A percentile compares a stretch with the other conserved stretches of the same genome.
These are phyloP conservation scores for Ibycter americanus DNA, from an alignment of 2,797 vertebrate genomes.

Conservation along the genomic window DNA sequence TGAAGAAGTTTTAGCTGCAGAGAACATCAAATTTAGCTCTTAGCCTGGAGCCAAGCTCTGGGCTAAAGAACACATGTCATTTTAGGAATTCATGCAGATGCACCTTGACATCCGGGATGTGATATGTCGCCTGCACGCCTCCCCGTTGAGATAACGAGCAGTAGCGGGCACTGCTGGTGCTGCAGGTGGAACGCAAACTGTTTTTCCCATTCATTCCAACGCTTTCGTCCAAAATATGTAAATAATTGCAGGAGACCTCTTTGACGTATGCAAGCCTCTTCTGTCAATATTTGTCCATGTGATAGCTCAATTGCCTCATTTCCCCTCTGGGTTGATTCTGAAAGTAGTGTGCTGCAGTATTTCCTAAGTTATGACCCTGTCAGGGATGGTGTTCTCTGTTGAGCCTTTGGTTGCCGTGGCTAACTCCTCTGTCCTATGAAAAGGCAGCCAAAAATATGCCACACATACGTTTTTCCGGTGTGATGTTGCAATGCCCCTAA, in stretches of 20 bases:
- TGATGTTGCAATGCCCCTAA: not conserved
- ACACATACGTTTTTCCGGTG: not conserved
- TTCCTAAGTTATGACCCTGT: not conserved
- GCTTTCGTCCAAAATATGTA: not conserved
- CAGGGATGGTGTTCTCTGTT: not conserved
- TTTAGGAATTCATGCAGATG: constrained; percentile 69
- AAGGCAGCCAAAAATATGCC: not conserved
- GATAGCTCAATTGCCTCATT: not conserved
- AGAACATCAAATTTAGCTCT: constrained; percentile 78
- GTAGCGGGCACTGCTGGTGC: not conserved
- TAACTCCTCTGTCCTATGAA: not conserved
- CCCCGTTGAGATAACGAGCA: not conserved
- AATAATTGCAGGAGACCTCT: constrained; percentile 9
- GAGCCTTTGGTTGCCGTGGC: not conserved
- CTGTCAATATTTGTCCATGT: not conserved
- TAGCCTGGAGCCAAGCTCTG: constrained; percentile 73
- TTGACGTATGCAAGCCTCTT: not conserved
- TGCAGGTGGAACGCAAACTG: not conserved
- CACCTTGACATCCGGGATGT: constrained; percentile 71
- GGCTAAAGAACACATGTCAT: constrained; percentile 76
- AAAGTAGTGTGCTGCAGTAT: not conserved
- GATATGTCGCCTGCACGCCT: not conserved
- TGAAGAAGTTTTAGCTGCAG: constrained; percentile 72
- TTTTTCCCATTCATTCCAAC: not conserved
- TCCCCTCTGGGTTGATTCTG: not conserved